Percentiles rank a stretch among this genome's conserved stretches.
phyloP scores from a whole-genome alignment of 2,888 invertebrate genomes.

The Alviniconcha strummeri region DNA sequence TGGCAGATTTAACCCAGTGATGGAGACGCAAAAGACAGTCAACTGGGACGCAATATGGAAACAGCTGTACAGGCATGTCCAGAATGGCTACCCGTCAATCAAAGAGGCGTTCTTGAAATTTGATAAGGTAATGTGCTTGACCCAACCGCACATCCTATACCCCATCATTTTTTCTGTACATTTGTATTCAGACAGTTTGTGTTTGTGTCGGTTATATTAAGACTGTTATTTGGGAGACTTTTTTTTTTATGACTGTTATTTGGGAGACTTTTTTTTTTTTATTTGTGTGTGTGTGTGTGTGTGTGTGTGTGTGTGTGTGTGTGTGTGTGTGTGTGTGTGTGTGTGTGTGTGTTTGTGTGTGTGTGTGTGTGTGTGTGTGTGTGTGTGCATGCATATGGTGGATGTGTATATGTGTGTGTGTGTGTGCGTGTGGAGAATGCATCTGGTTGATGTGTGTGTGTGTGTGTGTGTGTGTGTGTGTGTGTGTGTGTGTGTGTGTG shows the following conservation, averaged over 20 bases:
- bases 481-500: no score
- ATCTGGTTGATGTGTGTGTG: not conserved
- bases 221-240: no score
- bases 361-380: not conserved
- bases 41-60: slow-evolving; percentile 62
- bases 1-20: slow-evolving; percentile 64
- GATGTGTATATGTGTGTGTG: not conserved
- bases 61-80: slow-evolving; percentile 66
- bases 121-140: slow-evolving; percentile 59
- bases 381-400: not conserved
- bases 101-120: slow-evolving; percentile 70
- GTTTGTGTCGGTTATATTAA: no score
- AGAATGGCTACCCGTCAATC: slow-evolving; percentile 63
- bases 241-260: no score
- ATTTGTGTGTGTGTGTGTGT: not conserved
- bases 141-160: no score
- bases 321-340: not conserved
- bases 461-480: not conserved
- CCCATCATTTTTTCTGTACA: no score
- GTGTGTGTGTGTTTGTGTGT: not conserved
- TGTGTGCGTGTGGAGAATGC: not conserved
- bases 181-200: no score
- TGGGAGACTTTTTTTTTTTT: no score
- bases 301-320: not conserved
- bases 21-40: slow-evolving; percentile 58